Evolutionary conservation across 2,113 vertebrate species (phyloP).

Genomic region (Cercopithecus mona): DNA sequence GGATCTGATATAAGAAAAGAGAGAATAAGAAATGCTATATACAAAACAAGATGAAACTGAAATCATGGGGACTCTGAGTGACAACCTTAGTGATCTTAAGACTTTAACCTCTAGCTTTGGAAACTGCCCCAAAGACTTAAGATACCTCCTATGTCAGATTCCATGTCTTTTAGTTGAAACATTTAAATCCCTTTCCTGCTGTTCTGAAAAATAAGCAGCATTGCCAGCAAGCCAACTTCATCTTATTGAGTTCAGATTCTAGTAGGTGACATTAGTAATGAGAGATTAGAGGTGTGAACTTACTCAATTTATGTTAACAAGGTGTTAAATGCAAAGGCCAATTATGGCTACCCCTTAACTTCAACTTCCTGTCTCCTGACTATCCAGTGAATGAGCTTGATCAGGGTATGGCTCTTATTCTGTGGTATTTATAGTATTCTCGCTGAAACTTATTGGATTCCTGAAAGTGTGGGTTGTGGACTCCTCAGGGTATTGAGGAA

Average conservation of each 20-base stretch:
- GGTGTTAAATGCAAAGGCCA: constrained; percentile 76
- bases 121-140: background rate
- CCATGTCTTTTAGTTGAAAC: background rate
- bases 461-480: constrained; percentile 50
- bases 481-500: constrained; percentile 71
- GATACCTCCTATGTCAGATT: background rate
- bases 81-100: background rate
- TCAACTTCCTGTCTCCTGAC: constrained; percentile 56
- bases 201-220: constrained; percentile 18
- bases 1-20: background rate
- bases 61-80: background rate
- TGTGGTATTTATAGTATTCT: constrained; percentile 67
- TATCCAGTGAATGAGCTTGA: background rate
- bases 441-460: constrained; percentile 71
- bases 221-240: background rate
- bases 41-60: background rate
- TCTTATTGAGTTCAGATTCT: constrained; percentile 48
- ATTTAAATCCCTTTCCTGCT: background rate
- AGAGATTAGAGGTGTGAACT: constrained; percentile 78
- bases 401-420: background rate
- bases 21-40: background rate
- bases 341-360: constrained; percentile 37
- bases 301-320: constrained; percentile 79
- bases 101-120: background rate
- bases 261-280: constrained; percentile 63